A percentile compares a stretch with the other conserved stretches of the same genome.
These are phyloP conservation scores for Anomalospiza imberbis DNA, from an alignment of 2,797 vertebrate species.

Conservation along the genomic window DNA sequence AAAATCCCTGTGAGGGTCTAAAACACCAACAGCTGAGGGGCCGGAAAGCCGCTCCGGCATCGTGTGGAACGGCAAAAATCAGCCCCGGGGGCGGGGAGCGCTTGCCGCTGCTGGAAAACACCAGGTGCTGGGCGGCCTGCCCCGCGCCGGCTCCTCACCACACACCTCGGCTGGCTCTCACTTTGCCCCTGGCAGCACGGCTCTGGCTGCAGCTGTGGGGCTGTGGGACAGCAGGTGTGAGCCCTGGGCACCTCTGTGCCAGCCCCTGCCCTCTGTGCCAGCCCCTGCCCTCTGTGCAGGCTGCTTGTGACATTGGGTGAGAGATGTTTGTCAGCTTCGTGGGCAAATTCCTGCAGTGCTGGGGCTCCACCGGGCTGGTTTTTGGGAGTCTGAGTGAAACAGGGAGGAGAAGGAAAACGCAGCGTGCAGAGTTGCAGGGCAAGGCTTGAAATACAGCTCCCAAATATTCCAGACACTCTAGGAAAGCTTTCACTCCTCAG, in stretches of 20 bases:
- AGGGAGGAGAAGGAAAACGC: neutral
- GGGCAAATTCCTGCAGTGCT: neutral
- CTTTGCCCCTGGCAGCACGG: rapidly evolving
- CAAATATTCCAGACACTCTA: rapidly evolving
- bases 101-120: neutral
- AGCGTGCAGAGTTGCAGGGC: rapidly evolving
- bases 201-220: neutral
- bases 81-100: neutral
- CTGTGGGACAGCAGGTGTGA: rapidly evolving
- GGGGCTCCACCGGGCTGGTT: rapidly evolving
- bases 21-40: slow-evolving; percentile 17
- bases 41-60: neutral
- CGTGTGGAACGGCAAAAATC: slow-evolving; percentile 70
- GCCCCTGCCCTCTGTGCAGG: neutral
- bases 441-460: neutral
- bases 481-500: neutral
- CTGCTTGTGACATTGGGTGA: neutral
- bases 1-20: neutral
- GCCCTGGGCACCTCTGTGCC: neutral
- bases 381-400: neutral
- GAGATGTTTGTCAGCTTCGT: rapidly evolving
- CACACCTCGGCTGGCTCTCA: neutral
- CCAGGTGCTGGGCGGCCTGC: neutral
- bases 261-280: neutral
- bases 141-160: rapidly evolving